Base-by-base conservation (phyloP, 2,888 invertebrate genomes). In the Labia minor region DNA sequence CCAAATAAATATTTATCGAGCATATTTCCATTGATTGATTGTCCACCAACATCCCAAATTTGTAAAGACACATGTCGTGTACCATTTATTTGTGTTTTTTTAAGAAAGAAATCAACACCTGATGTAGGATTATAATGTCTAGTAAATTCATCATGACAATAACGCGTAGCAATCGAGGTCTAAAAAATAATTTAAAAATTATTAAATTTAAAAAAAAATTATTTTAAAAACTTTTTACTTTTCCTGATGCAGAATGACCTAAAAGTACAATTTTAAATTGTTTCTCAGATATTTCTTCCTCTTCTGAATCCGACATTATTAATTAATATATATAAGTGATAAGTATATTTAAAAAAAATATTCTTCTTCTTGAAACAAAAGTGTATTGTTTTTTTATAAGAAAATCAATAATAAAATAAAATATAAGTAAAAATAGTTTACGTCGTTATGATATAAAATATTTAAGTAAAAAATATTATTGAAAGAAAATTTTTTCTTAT, bases 11-110 rank as follows among this genome's bases (percentile, higher is more conserved):
- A 89, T 77, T 87, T 87, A 71, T 85, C 86, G 62, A 94, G 79
- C 92, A 94, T 92, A 68, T 82, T 80, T 8, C 90, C 89, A 63
- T 83, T 82, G 11, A 90, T 78, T 37, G 90, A 86, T 70, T 86
- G 85, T 19, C 94, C 93, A 62, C 91, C 90, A 66, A 94, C 85
- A 77, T 95, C 94, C 81, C 92, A 92, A 26, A 95, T 82, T 76
- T 90, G 86, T 66, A 92, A 76, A 21, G 87, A 85, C 64, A 88
- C 84, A 72, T 85, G 82, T 66, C 80, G 79, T 16, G 76, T 76
- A 72, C 82, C 82, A 68, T 85, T 82, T 64, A 87, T 73, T 68
- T 80, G 77, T 61, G 86, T 78, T 73, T 86, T 80, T 74, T 86
- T 86, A 64, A 86, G 79, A 73, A 85, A 86, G 77, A 89, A 89